These are phyloP conservation scores for Nasua narica DNA, from an alignment of 2,797 vertebrate species.

Conservation along the genomic window DNA sequence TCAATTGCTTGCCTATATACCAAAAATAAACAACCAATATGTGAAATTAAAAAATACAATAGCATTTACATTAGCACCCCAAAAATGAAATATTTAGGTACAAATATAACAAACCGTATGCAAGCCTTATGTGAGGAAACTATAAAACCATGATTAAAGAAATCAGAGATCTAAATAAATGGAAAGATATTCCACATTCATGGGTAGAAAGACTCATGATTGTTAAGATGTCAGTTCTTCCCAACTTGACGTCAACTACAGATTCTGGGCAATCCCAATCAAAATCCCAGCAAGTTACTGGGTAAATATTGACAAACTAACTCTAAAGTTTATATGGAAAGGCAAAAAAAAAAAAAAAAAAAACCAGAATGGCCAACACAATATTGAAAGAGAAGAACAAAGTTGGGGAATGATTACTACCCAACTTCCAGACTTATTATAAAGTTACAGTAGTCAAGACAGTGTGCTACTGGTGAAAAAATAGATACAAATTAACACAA, in stretches of 20 bases:
- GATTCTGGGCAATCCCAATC: background rate
- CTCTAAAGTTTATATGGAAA: background rate
- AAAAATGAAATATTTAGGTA: background rate
- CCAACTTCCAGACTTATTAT: background rate
- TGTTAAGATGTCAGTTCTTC: background rate
- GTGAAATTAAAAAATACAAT: background rate
- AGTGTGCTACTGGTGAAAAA: background rate
- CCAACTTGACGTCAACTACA: background rate
- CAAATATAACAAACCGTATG: background rate
- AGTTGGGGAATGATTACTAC: background rate
- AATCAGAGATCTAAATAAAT: background rate
- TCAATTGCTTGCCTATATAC: background rate
- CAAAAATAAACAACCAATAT: background rate
- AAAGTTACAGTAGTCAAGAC: background rate
- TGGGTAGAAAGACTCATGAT: background rate
- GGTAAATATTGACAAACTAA: background rate
- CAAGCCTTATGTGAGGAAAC: background rate
- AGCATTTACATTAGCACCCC: background rate
- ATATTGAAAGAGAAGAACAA: background rate
- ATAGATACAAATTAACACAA: background rate
- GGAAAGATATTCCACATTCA: background rate
- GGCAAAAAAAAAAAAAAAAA: background rate
- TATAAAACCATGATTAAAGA: background rate
- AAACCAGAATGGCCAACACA: background rate
- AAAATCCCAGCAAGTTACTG: background rate